Evolutionary conservation across 2,888 invertebrate species (phyloP).

Genomic region (Sepiola atlantica): DNA sequence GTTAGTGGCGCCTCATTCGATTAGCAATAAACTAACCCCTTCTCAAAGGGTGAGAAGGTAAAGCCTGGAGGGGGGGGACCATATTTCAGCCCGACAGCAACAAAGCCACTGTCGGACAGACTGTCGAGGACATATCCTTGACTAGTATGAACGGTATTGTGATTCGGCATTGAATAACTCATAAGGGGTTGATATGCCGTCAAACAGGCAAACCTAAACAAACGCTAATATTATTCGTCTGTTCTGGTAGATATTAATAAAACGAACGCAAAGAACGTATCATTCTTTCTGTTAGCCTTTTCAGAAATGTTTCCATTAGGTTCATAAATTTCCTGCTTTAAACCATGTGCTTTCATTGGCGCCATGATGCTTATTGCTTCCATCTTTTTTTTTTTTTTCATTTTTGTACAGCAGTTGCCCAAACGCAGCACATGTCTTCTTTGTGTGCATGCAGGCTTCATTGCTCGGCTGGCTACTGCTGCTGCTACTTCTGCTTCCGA

Average conservation of each 20-base stretch:
- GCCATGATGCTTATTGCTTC: background rate
- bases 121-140: no score
- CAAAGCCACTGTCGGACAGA: no score
- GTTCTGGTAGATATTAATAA: background rate
- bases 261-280: background rate
- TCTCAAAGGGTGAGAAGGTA: no score
- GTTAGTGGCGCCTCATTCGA: no score
- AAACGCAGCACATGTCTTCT: background rate
- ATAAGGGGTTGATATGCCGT: no score
- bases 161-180: no score
- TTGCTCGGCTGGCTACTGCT: background rate
- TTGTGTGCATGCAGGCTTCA: background rate
- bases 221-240: background rate
- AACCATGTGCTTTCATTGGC: slow-evolving; percentile 18
- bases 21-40: no score
- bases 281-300: background rate
- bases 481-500: background rate
- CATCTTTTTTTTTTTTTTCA: background rate
- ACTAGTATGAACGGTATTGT: no score
- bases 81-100: no score
- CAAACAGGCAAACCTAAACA: no score
- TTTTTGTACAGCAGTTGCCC: background rate
- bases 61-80: no score
- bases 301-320: background rate
- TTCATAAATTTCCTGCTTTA: background rate